Percentiles rank a stretch among this genome's conserved stretches.
Evolutionary conservation across 1,140 invertebrate species (phyloP).

Genomic region (Dolichoris vasculosae): DNA sequence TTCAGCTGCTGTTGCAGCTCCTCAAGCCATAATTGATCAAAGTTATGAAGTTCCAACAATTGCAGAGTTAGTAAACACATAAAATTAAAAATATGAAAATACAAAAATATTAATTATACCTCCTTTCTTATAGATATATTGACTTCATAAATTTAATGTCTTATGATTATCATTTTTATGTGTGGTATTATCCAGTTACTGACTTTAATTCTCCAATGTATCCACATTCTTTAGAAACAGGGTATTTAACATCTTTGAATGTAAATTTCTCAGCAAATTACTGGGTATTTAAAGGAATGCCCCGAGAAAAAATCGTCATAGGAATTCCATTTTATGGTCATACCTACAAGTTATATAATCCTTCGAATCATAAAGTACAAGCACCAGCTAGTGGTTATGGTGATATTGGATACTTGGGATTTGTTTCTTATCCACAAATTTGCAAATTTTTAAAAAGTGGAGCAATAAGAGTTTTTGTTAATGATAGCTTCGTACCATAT

Average conservation of each 20-base stretch:
- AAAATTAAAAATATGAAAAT: conserved; percentile 37
- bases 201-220: conserved; percentile 89
- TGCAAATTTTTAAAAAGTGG: conserved; percentile 80
- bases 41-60: conserved; percentile 86
- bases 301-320: conserved; percentile 87
- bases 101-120: conserved; percentile 18
- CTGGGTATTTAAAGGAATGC: conserved; percentile 87
- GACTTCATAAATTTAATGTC: conserved; percentile 93
- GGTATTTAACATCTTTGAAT: conserved; percentile 84
- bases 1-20: conserved; percentile 85
- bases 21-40: conserved; percentile 81
- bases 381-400: conserved; percentile 84
- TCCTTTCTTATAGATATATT: conserved; percentile 76
- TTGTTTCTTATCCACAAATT: conserved; percentile 81
- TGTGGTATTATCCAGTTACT: conserved; percentile 85
- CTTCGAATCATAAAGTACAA: conserved; percentile 79
- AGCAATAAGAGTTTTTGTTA: conserved; percentile 78
- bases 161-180: conserved; percentile 91
- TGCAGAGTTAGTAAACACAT: conserved; percentile 77
- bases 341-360: conserved; percentile 82
- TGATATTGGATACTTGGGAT: conserved; percentile 80
- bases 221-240: conserved; percentile 76
- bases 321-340: conserved; percentile 94
- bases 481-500: conserved; percentile 85
- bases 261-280: conserved; percentile 88